Percentiles rank a stretch among this genome's conserved stretches.
Evolutionary conservation across 2,113 vertebrate genomes (phyloP).

Genomic region (Chamaea fasciata): DNA sequence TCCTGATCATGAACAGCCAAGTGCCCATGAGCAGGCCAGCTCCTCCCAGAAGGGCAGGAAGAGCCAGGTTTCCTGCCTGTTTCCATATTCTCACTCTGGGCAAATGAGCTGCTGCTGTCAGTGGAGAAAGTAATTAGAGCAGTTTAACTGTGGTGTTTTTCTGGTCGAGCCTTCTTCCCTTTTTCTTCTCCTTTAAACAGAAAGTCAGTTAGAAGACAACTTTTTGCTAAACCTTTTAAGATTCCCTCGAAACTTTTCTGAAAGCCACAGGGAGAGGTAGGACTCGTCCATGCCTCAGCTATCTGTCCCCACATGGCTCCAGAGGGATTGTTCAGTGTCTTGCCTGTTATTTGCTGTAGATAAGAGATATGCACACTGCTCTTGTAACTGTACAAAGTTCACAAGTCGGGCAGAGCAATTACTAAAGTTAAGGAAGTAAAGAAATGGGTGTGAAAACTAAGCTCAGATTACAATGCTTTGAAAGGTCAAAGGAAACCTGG

Average conservation of each 20-base stretch:
- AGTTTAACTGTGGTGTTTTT: not conserved
- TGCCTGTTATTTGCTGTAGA: not conserved
- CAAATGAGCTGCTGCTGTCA: not conserved
- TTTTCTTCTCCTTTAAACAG: not conserved
- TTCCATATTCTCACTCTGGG: not conserved
- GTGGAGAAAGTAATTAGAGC: not conserved
- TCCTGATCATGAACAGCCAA: not conserved
- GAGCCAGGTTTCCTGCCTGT: not conserved
- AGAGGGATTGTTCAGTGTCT: not conserved
- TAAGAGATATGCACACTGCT: not conserved
- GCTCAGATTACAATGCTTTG: not conserved
- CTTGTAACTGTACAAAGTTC: not conserved
- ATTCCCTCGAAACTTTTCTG: not conserved
- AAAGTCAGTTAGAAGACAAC: not conserved
- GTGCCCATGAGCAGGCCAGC: not conserved
- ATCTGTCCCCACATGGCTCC: not conserved
- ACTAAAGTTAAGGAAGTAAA: not conserved
- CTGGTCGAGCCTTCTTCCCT: not conserved
- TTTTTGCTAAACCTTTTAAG: not conserved
- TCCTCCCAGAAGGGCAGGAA: not conserved
- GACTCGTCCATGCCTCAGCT: not conserved
- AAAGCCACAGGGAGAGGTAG: not conserved
- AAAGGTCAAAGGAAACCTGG: not conserved
- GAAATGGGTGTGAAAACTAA: not conserved
- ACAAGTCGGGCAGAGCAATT: not conserved